Conservation (phyloP, 2,888 invertebrate species). For the Perizoma flavofasciatum region DNA sequence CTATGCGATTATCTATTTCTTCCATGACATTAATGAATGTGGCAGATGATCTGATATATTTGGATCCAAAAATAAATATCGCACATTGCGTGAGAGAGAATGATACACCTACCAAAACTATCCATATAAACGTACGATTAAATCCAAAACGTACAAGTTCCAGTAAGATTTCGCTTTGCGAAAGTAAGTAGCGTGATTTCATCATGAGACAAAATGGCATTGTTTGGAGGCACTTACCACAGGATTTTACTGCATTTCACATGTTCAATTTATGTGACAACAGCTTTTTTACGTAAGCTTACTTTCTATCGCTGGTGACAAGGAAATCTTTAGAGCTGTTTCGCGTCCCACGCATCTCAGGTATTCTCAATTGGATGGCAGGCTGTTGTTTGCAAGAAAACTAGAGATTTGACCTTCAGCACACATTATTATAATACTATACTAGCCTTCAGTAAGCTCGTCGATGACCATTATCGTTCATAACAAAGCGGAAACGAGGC, state of each 20-base stretch:
- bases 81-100: background rate
- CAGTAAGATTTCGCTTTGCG: slow-evolving; percentile 30
- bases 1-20: slow-evolving; percentile 24
- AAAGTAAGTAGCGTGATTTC: slow-evolving; percentile 36
- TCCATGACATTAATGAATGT: slow-evolving; percentile 13
- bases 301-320: slow-evolving; percentile 45
- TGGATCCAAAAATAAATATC: slow-evolving; percentile 28
- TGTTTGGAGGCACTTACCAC: slow-evolving; percentile 30
- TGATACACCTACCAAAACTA: slow-evolving; percentile 9
- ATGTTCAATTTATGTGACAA: slow-evolving; percentile 53
- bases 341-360: slow-evolving; percentile 28
- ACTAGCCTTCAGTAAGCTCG: too few species aligned
- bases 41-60: slow-evolving; percentile 15
- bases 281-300: slow-evolving; percentile 42
- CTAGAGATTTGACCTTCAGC: background rate
- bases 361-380: slow-evolving; percentile 34
- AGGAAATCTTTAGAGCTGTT: slow-evolving; percentile 35
- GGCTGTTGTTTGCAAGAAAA: slow-evolving; percentile 21
- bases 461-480: too few species aligned
- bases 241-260: slow-evolving; percentile 38
- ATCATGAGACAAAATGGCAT: slow-evolving; percentile 33
- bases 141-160: slow-evolving; percentile 11
- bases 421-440: background rate
- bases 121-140: slow-evolving; percentile 13
- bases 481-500: too few species aligned